Evolutionary conservation across 2,888 invertebrate species (phyloP), one percentile per base, ranked within the genome.

Genomic region (Argyra leucocephala): DNA sequence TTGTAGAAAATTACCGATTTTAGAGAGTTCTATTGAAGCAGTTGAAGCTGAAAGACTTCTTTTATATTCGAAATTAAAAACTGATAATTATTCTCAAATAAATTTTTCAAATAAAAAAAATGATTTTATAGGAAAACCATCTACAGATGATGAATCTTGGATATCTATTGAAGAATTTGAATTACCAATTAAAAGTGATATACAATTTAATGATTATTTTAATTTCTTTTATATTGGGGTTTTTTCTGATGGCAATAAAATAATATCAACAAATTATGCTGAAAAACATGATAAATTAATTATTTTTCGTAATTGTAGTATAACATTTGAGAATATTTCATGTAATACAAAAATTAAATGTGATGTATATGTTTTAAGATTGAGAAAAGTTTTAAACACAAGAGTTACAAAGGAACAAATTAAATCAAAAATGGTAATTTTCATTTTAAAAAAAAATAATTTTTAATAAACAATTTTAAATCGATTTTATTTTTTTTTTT

Each of bases 1-100:
- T 23, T 83, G 83, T 66, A 76, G 78, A 1, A 76, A 76, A 31
- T 74, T 78, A 69, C 82, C 81, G 10, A 80, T 82, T 68, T 78
- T 83, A 67, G 75, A 77, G 63, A 75, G 74, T 15, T 81, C 82
- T n/a, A 69, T 74, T 0, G 82, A 83, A 72, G 80, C 82, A 73
- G 77, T 83, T 0, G 83, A 83, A 69, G 83, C 81, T 0, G 83
- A 83, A 69, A 76, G 82, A 2, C 73, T 82, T 22, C 69, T 83
- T 10, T 70, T 83, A 2, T 73, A 80, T 66, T 80, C 82, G 6
- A 70, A 74, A 3, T 65, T 80, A 22, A 73, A 73, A 36, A 71
- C 67, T 6, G 66, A 68, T 22, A 61, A 24, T 0, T 64, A 65
- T 58, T 68, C 67, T 23, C 48, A 64, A 10, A 66, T 65, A 22